Percentiles rank a stretch among this genome's conserved stretches.
These are phyloP conservation scores for Datnioides undecimradiatus DNA, from an alignment of 2,113 vertebrate genomes.

Conservation along the genomic window DNA sequence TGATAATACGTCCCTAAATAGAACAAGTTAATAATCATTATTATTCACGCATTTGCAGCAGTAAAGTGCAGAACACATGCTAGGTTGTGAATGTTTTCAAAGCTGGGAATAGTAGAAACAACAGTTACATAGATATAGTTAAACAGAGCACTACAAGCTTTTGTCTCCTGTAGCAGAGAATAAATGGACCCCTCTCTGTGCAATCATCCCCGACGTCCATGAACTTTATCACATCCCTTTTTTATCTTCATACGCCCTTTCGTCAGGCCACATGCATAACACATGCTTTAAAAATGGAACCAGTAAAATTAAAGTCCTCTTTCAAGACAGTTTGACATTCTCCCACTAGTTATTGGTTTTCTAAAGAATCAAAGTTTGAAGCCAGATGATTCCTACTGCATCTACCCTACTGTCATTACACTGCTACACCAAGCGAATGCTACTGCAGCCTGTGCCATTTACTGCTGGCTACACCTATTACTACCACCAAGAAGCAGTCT, in stretches of 20 bases:
- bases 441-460: slow-evolving; percentile 7
- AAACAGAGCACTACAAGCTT: slow-evolving; percentile 34
- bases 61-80: slow-evolving; percentile 75
- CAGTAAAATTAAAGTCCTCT: neutral
- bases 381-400: neutral
- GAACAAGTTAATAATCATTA: neutral
- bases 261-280: neutral
- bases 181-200: slow-evolving; percentile 42
- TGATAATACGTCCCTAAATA: slow-evolving; percentile 48
- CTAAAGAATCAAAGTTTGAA: neutral
- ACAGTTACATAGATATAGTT: slow-evolving; percentile 38
- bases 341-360: neutral
- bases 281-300: neutral
- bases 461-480: neutral
- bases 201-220: slow-evolving; percentile 31
- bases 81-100: slow-evolving; percentile 41
- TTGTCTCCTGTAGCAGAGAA: slow-evolving; percentile 32
- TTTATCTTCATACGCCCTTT: neutral
- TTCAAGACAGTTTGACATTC: neutral
- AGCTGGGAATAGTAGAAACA: slow-evolving; percentile 47
- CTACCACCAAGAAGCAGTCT: neutral
- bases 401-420: neutral
- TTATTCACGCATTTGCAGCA: slow-evolving; percentile 46
- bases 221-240: slow-evolving; percentile 26
- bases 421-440: slow-evolving; percentile 20